Conservation (phyloP, 2,113 vertebrate genomes). For the Leptocoma aspasia region DNA sequence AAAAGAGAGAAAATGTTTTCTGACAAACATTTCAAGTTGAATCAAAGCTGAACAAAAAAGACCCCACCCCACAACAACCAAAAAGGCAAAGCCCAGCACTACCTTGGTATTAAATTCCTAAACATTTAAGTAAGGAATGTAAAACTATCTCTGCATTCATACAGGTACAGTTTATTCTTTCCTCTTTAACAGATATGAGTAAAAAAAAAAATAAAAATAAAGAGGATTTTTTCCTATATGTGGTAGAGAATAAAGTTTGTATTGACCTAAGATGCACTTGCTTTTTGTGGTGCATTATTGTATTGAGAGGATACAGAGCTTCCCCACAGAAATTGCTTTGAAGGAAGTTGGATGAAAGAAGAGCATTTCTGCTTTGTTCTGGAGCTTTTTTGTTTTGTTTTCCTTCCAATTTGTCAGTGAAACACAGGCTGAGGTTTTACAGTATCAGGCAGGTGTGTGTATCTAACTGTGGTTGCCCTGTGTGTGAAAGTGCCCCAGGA, state of each 20-base stretch:
- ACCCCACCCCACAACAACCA: neutral
- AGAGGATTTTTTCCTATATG: neutral
- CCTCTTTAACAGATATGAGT: neutral
- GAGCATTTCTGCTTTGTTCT: neutral
- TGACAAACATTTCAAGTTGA: conserved; percentile 6
- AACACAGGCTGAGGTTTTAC: conserved; percentile 64
- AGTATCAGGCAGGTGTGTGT: conserved; percentile 46
- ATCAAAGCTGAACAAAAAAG: conserved; percentile 8
- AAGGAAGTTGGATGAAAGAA: neutral
- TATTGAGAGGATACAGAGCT: neutral
- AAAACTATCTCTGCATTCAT: conserved; percentile 19
- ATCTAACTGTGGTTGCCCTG: conserved; percentile 15
- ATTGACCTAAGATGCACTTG: neutral
- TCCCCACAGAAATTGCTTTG: neutral
- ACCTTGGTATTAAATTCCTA: neutral
- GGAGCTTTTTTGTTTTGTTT: neutral
- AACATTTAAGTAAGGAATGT: conserved; percentile 21
- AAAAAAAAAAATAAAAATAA: neutral
- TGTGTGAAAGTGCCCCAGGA: conserved; percentile 48
- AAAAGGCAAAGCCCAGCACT: neutral
- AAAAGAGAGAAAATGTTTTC: conserved; percentile 6
- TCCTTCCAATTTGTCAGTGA: neutral
- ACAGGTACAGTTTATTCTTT: conserved; percentile 27
- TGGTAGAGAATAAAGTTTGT: neutral
- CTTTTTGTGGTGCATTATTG: neutral